Conservation (phyloP, 2,113 vertebrate species). For the Pterocles burchelli region DNA sequence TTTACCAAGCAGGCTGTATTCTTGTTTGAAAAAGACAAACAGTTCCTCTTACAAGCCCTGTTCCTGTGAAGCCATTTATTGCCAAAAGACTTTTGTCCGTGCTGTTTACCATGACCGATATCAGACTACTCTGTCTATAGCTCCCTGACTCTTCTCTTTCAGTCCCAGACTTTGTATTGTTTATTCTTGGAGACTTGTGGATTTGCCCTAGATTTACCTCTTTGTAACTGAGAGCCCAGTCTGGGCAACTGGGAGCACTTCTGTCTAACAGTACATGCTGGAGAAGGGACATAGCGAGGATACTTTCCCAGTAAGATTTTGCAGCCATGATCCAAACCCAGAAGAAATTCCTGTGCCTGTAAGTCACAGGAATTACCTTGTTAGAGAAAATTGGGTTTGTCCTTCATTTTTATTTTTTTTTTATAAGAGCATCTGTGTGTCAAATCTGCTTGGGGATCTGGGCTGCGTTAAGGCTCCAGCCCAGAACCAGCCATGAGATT, state of each 20-base stretch:
- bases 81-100: not conserved
- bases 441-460: not conserved
- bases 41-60: not conserved
- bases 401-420: not conserved
- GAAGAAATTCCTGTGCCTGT: conserved; percentile 15
- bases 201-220: conserved; percentile 16
- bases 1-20: not conserved
- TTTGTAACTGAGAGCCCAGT: not conserved
- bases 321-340: conserved; percentile 13
- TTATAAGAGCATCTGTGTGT: not conserved
- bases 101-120: not conserved
- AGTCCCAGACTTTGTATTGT: not conserved
- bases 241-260: not conserved
- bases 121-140: not conserved
- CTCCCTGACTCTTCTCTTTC: not conserved
- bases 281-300: not conserved
- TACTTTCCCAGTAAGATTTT: not conserved
- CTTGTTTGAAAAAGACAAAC: not conserved
- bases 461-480: not conserved
- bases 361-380: not conserved
- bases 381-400: not conserved
- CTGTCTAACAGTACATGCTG: not conserved
- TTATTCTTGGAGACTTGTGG: not conserved
- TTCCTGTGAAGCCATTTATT: not conserved
- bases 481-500: not conserved